Evolutionary conservation across 2,888 invertebrate genomes (phyloP).

Genomic region (Conus canariensis): DNA sequence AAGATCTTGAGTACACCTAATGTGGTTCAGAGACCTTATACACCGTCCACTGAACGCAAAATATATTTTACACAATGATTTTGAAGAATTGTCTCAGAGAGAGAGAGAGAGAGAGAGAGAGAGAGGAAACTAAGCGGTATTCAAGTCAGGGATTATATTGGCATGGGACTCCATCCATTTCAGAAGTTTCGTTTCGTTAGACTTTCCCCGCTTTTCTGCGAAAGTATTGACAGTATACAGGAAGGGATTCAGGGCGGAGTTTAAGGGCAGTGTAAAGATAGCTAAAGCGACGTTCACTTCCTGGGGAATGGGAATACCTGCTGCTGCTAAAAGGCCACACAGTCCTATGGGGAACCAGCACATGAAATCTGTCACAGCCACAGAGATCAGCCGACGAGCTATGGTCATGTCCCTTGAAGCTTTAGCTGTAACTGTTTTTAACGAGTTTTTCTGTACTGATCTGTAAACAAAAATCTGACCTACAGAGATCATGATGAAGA

Average conservation of each 20-base stretch:
- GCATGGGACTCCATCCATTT: conserved; percentile 1
- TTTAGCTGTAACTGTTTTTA: neutral
- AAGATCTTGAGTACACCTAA: no score
- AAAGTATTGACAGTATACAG: neutral
- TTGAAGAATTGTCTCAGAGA: no score
- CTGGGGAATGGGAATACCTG: neutral
- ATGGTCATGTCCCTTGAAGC: neutral
- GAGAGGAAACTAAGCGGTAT: no score
- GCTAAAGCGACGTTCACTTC: neutral
- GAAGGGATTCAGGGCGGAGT: neutral
- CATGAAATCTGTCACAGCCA: conserved; percentile 4
- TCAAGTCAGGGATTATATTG: no score
- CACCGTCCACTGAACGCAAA: no score
- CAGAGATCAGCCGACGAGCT: neutral
- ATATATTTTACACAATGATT: no score
- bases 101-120: no score
- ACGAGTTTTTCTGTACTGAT: neutral
- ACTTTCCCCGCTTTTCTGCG: neutral
- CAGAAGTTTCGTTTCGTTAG: neutral
- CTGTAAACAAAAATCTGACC: neutral
- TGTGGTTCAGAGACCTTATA: no score
- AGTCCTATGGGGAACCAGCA: conserved; percentile 1
- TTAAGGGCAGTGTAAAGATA: neutral
- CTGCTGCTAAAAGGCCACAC: neutral
- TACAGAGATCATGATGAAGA: neutral